Evolutionary conservation across 2,797 vertebrate species (phyloP), one percentile per base, ranked within the genome.

Genomic region (Eulemur mongoz): DNA sequence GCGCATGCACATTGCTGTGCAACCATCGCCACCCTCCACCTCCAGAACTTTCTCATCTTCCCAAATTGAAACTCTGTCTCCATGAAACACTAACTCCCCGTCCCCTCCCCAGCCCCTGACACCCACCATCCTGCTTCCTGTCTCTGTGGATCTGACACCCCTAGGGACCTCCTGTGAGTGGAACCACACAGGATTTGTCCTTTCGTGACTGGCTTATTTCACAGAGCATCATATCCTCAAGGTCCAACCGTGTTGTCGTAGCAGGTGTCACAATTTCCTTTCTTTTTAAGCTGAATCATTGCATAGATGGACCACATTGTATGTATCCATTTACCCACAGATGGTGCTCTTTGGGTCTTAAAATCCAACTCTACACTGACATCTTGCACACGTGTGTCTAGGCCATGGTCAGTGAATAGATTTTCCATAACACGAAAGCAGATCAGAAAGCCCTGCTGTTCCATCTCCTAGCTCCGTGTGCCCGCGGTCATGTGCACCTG

Each of bases 401-500:
- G 54, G 32, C 22, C 20, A 6, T 0, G 4, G 35, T 32, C n/a
- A n/a, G 38, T 3, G 0, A 38, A 17, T 18, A 35, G 45, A 22
- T 30, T 52, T 85, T 48, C 63, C 5, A 20, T 32, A 14, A 8
- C 2, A 1, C 0, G 4, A 1, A 15, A 1, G 13, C 59, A 3
- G 27, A 14, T 18, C 23, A 23, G 65, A 61, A 59, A 48, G 57
- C 12, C 35, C 25, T 38, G 32, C 15, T n/a, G 5, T 32, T 22
- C 45, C 40, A 3, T 32, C 32, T 38, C 32, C 17, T 6, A 9
- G 25, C 54, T 57, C 54, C 8, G 22, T 57, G 54, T 57, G 54
- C 54, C 22, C 54, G 1, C 22, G 22, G 54, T 57, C 54, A 57
- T 0, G 54, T 23, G 8, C 22, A 57, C 54, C 54, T 57, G 54